Evolutionary conservation across 2,888 invertebrate species (phyloP), one percentile per base, ranked within the genome.

Genomic region (Sinopyrophorus schimmeli): DNA sequence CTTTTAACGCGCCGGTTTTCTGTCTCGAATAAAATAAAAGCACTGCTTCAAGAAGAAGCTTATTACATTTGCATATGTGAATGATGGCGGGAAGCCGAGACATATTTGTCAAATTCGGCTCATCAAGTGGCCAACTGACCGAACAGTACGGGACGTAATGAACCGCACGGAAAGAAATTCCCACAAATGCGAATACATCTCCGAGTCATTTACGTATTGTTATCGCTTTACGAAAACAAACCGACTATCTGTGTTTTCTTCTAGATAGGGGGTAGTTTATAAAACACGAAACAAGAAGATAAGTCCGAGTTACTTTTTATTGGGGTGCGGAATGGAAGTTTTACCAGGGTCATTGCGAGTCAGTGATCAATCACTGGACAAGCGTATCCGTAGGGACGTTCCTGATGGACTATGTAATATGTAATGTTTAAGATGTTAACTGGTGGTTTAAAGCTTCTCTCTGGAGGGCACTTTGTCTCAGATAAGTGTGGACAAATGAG

Each of bases 351-450:
- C 67, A 68, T 63, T 64, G 54, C 64, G 55, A 62, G 60, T 58
- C 60, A 65, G 68, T 68, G 67, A 73, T 73, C 72, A 71, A 73
- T 73, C 73, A 73, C 72, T 63, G 67, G 68, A 66, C 69, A 66
- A n/a, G 47, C 55, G 60, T 51, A 54, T 54, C 57, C 55, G 46
- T 46, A 50, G 59, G 60, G 60, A 60, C 53, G 47, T 26, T 50
- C 55, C 59, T 62, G 61, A 63, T 63, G 61, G 61, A 59, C 63
- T 63, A 60, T 70, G 69, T 72, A 71, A 72, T 72, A 70, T 66
- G 67, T 69, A 70, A 70, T 72, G 69, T 70, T 71, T 69, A 72
- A 72, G 73, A 72, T 71, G 71, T 72, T 72, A 72, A 71, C 73
- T 69, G 69, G 69, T 65, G 69, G 69, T 71, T 71, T 72, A 69